Evolutionary conservation across 2,113 vertebrate species (phyloP), one percentile per base, ranked within the genome.

Genomic region (Heliornis fulica): DNA sequence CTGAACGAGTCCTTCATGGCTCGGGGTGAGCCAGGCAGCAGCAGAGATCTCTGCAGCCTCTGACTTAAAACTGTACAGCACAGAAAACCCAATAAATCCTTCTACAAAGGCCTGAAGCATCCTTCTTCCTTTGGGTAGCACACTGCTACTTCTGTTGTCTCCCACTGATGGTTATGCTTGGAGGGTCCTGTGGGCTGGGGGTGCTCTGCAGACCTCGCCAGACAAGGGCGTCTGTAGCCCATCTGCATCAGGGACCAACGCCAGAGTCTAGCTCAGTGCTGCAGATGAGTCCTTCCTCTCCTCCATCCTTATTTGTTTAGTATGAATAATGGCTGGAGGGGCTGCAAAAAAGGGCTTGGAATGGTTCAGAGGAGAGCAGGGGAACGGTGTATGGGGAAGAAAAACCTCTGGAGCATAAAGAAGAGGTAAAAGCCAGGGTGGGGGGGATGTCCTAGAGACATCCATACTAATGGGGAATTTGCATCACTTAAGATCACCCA

Each of bases 401-500:
- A 64, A 38, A 69, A 38, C 16, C 12, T 4, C 12, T 9, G 31
- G 36, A 78, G 64, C 46, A 23, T 4, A 25, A 66, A 16, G 60
- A 15, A 23, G 34, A 60, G 46, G n/a, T 9, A 38, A 19, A 8
- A 75, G 66, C 56, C 34, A 15, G 53, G 13, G 29, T 19, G 3
- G 9, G 13, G 29, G 22, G 3, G 9, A 4, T 13, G 87, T 60
- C 65, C 40, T 56, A 31, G 34, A 54, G 20, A 64, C 21, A 21
- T 10, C 43, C 38, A 8, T 0, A 2, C 10, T 1, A 12, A 25
- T 0, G 1, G 28, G 63, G 79, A 6, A 45, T n/a, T 18, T 12
- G 38, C 21, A 20, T 8, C 16, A 11, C 45, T 60, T 26, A 15
- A 13, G 23, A 65, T 45, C 53, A 38, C 29, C 48, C 48, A 28